Evolutionary conservation across 2,113 vertebrate species (phyloP), one percentile per base, ranked within the genome.

Genomic region (Camelus dromedarius): DNA sequence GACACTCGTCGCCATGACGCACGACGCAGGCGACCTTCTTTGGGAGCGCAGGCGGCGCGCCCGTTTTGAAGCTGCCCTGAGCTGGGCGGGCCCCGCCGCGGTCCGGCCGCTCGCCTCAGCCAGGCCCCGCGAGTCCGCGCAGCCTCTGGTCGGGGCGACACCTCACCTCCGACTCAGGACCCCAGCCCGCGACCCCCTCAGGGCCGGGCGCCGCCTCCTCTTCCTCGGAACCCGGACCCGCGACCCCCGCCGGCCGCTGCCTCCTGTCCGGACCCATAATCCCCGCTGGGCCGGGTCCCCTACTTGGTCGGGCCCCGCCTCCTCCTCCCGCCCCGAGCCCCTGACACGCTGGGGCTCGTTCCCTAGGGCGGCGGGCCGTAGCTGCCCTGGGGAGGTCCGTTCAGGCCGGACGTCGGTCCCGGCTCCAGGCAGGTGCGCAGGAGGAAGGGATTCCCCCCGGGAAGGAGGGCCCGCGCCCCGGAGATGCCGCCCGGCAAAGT

Each of bases 401-500:
- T 5, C 20, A 0, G 60, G 48, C 70, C 60, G 3, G 9, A 12
- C 60, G 1, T 4, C 2, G 60, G 35, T 4, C 35, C 60, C 1
- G 73, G 64, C 13, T 10, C 1, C 28, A 1, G 64, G 38, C 52
- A 0, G 5, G 6, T 9, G 26, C 2, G 13, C 76, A 0, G 38
- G 52, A 20, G 72, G 28, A 14, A 10, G 10, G 9, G 4, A 42
- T 52, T 10, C 5, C 70, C 1, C 48, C 20, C 19, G 11, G 73
- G 56, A 0, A 2, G 4, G 22, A 2, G 35, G 4, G 60, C 7
- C 8, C 32, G 7, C 2, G 58, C 12, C 12, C 2, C 26, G 52
- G 42, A 19, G 42, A 94, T 99, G 99, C 98, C 99, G 5, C 98
- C 99, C 0, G 98, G 99, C 60, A 99, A 99, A 96, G 98, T 98